Conservation (phyloP, 2,797 vertebrate species). For the Sebastolobus altivelis region DNA sequence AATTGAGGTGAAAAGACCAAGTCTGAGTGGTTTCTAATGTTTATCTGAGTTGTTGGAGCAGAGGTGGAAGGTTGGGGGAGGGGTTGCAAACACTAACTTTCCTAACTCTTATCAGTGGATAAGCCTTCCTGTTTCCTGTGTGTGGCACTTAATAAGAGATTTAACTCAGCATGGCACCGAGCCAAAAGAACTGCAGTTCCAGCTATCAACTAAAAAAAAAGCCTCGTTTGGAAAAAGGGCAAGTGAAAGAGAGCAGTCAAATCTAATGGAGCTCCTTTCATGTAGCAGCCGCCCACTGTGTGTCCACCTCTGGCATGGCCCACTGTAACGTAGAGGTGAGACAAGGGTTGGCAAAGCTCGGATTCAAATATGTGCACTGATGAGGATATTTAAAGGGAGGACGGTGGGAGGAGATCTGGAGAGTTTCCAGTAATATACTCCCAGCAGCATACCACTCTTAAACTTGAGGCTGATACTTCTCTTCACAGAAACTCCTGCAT, state of each 20-base stretch:
- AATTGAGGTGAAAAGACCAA: slow-evolving; percentile 59
- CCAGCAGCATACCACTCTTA: slow-evolving; percentile 22
- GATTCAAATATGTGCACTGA: slow-evolving; percentile 38
- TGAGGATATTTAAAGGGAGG: slow-evolving; percentile 37
- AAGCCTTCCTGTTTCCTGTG: slow-evolving; percentile 73
- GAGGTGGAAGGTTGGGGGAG: slow-evolving; percentile 25
- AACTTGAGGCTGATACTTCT: slow-evolving; percentile 23
- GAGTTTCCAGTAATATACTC: slow-evolving; percentile 43
- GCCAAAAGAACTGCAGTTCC: slow-evolving; percentile 48
- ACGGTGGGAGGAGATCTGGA: slow-evolving; percentile 54
- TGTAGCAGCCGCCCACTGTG: slow-evolving; percentile 38
- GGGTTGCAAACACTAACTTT: slow-evolving; percentile 54
- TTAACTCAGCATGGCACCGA: slow-evolving; percentile 52
- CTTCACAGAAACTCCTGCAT: slow-evolving; percentile 20
- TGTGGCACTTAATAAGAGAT: slow-evolving; percentile 63
- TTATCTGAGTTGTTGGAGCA: slow-evolving; percentile 46
- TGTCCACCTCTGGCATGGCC: slow-evolving; percentile 24
- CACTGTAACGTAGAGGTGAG: slow-evolving; percentile 31
- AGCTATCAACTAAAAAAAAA: slow-evolving; percentile 51
- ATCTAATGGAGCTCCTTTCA: slow-evolving; percentile 57
- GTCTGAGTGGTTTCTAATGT: slow-evolving; percentile 41
- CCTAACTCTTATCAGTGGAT: slow-evolving; percentile 66
- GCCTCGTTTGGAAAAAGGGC: background rate
- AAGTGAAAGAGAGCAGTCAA: slow-evolving; percentile 42
- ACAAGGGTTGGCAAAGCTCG: slow-evolving; percentile 27